Evolutionary conservation across 2,113 vertebrate species (phyloP).

Genomic region (Reinhardtius hippoglossoides): DNA sequence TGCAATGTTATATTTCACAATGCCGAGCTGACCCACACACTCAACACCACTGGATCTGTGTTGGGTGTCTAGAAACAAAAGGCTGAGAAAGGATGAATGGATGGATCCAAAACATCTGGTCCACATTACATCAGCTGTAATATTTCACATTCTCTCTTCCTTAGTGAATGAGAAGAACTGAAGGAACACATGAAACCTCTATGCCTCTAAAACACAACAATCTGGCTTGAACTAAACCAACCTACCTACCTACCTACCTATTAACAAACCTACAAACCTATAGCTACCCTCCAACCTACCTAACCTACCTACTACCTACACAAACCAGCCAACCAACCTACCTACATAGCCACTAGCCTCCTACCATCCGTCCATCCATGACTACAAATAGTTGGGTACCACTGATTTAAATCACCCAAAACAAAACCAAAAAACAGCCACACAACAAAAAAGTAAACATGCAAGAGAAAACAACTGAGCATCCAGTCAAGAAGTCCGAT

Average conservation of each 20-base stretch:
- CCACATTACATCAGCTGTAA: slow-evolving; percentile 19
- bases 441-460: neutral
- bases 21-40: neutral
- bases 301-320: no score
- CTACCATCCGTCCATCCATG: neutral
- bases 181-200: no score
- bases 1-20: neutral
- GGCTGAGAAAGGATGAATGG: neutral
- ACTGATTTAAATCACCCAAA: no score
- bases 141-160: neutral
- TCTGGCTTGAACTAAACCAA: neutral
- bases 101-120: neutral
- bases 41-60: neutral
- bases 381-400: neutral
- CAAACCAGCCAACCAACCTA: no score
- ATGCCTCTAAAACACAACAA: slow-evolving; percentile 6
- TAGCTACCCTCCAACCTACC: no score
- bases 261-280: no score
- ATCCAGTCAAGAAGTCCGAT: slow-evolving; percentile 2
- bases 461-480: neutral
- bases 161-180: neutral
- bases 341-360: no score
- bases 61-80: neutral
- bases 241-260: no score
- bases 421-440: neutral